Percentiles rank a stretch among this genome's conserved stretches.
Evolutionary conservation across 2,797 vertebrate genomes (phyloP).

Genomic region (Triplophysa yarkandensis): DNA sequence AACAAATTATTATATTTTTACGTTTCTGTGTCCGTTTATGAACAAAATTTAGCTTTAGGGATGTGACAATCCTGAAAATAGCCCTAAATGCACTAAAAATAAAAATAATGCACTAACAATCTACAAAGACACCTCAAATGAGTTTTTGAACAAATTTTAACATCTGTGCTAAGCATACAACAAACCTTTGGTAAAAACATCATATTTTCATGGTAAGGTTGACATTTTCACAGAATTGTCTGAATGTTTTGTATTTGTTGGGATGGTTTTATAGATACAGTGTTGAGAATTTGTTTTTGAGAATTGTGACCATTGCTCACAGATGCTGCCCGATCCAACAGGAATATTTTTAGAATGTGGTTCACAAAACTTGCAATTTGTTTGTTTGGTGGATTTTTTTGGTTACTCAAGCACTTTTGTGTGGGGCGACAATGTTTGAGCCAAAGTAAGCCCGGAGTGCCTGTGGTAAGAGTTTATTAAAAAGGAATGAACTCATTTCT

Average conservation of each 20-base stretch:
- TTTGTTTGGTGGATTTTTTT: slow-evolving; percentile 1
- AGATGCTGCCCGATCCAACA: slow-evolving; percentile 2
- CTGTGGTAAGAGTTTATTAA: slow-evolving; percentile 24
- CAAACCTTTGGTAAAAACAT: no score
- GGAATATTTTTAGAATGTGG: slow-evolving; percentile 6
- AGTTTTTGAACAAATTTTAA: no score
- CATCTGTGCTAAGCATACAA: no score
- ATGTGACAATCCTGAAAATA: no score
- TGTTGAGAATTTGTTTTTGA: slow-evolving; percentile 12
- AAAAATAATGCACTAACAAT: no score
- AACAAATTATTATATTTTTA: no score
- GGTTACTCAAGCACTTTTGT: background rate
- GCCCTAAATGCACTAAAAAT: no score
- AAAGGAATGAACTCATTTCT: slow-evolving; percentile 14
- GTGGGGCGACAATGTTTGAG: slow-evolving; percentile 1
- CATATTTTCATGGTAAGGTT: no score
- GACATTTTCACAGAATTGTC: no score
- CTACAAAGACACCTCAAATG: no score
- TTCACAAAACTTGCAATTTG: slow-evolving; percentile 2
- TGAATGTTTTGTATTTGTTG: background rate
- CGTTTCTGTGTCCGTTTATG: no score
- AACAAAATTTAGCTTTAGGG: no score
- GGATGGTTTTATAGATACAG: background rate
- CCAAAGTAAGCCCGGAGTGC: background rate
- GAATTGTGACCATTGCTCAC: background rate